Evolutionary conservation across 2,888 invertebrate species (phyloP).

Genomic region (Hirtodrosophila confusa): DNA sequence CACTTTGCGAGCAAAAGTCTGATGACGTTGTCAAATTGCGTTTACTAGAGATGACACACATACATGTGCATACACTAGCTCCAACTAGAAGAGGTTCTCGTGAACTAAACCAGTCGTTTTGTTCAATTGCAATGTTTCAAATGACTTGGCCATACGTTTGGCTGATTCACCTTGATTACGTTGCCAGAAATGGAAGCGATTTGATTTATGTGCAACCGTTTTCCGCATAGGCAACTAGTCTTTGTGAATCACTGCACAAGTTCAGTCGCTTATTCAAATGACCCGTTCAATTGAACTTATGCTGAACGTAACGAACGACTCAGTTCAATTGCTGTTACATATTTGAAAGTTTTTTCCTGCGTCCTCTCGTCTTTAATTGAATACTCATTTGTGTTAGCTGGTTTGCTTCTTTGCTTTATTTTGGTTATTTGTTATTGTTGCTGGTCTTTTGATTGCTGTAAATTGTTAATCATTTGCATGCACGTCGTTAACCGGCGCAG

Average conservation of each 20-base stretch:
- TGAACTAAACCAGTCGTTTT: too few relatives aligned
- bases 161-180: too few relatives aligned
- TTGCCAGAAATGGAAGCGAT: too few relatives aligned
- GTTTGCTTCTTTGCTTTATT: conserved; percentile 21
- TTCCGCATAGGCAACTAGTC: too few relatives aligned
- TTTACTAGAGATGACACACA: conserved; percentile 15
- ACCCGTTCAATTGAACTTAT: too few relatives aligned
- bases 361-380: conserved; percentile 22
- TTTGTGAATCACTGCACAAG: too few relatives aligned
- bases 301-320: too few relatives aligned
- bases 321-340: conserved; percentile 6
- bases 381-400: conserved; percentile 12
- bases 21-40: conserved; percentile 25
- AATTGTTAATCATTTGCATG: conserved; percentile 71
- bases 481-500: conserved; percentile 56
- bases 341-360: conserved; percentile 40
- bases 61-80: conserved; percentile 3
- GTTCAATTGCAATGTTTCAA: too few relatives aligned
- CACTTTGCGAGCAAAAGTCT: conserved; percentile 14
- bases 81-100: too few relatives aligned
- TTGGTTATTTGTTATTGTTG: conserved; percentile 5
- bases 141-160: too few relatives aligned
- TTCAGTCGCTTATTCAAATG: too few relatives aligned
- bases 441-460: conserved; percentile 52
- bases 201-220: too few relatives aligned